These are phyloP conservation scores for Ostrea edulis DNA, from an alignment of 1,140 invertebrate species.

Conservation along the genomic window DNA sequence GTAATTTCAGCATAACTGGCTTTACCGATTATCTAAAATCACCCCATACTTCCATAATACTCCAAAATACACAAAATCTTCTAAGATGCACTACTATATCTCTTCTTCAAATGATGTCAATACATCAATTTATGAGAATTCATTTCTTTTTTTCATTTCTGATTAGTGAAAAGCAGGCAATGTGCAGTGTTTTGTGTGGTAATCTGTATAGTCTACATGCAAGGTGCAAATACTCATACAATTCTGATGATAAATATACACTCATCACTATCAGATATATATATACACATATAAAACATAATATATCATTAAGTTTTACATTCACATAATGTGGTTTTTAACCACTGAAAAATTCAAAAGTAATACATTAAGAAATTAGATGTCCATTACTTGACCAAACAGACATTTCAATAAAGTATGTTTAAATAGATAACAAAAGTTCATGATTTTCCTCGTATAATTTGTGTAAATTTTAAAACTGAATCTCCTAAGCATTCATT, in stretches of 20 bases:
- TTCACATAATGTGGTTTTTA: not conserved
- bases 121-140: too few species aligned
- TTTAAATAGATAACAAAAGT: not conserved
- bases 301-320: not conserved
- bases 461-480: too few species aligned
- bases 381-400: not conserved
- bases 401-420: not conserved
- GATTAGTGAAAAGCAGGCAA: not conserved
- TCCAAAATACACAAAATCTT: too few species aligned
- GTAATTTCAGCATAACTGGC: too few species aligned
- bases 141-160: not conserved
- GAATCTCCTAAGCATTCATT: too few species aligned
- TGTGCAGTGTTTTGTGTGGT: not conserved
- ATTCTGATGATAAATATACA: not conserved
- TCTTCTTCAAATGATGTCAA: too few species aligned
- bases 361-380: too few species aligned
- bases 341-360: not conserved
- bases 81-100: too few species aligned
- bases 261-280: conserved; percentile 21
- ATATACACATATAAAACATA: conserved; percentile 26
- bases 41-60: too few species aligned
- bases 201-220: not conserved
- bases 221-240: not conserved
- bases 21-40: too few species aligned
- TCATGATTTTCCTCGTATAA: too few species aligned